Conservation (phyloP, 2,113 vertebrate species). For the Cheilinus undulatus region DNA sequence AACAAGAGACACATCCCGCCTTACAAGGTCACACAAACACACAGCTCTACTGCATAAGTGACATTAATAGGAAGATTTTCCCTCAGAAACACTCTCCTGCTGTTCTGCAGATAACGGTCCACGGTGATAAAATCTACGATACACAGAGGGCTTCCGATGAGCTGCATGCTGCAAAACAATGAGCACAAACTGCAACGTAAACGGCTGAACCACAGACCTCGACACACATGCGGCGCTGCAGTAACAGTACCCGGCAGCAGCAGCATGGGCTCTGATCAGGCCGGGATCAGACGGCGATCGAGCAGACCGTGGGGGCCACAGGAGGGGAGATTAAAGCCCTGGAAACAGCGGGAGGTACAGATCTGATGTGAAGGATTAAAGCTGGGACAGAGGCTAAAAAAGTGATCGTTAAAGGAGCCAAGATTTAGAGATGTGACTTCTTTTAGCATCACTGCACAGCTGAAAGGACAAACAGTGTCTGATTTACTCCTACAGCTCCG, state of each 20-base stretch:
- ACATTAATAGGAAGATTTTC: background rate
- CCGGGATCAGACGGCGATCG: background rate
- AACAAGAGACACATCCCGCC: background rate
- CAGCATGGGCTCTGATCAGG: background rate
- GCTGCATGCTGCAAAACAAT: slow-evolving; percentile 8
- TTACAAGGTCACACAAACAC: slow-evolving; percentile 10
- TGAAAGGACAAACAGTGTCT: background rate
- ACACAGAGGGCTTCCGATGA: background rate
- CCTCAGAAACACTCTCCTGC: background rate
- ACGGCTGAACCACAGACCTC: slow-evolving; percentile 6
- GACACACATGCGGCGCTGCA: background rate
- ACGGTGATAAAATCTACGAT: background rate
- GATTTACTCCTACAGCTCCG: background rate
- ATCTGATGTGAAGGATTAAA: background rate
- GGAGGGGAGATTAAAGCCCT: background rate
- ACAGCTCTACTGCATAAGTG: background rate
- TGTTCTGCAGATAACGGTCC: background rate
- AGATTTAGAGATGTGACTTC: background rate
- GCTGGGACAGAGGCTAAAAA: background rate
- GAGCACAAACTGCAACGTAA: slow-evolving; percentile 11
- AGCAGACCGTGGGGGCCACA: background rate
- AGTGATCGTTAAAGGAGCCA: background rate
- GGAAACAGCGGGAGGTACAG: background rate
- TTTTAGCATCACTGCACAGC: background rate
- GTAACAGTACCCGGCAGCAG: background rate